These are phyloP conservation scores for Tetranychus truncatus DNA, from an alignment of 2,888 invertebrate genomes.

Conservation along the genomic window DNA sequence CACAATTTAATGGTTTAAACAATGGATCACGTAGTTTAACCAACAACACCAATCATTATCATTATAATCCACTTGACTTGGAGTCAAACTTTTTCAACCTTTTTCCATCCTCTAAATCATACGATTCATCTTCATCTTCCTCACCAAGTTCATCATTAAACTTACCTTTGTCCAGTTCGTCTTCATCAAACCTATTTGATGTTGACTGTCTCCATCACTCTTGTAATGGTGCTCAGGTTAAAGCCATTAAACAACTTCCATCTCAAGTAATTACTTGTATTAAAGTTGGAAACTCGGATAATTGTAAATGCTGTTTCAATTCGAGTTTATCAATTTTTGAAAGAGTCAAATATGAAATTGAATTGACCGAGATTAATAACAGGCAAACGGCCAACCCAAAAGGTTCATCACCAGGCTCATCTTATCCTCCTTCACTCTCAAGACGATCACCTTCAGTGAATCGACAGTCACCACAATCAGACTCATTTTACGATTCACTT, in stretches of 20 bases:
- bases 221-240: not conserved
- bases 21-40: not conserved
- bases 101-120: not conserved
- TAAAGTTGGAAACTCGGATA: not conserved
- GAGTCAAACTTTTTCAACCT: not conserved
- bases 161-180: not conserved
- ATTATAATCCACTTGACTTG: not conserved
- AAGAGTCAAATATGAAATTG: slow-evolving; percentile 6
- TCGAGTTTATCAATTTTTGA: not conserved
- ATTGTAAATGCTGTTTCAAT: slow-evolving; percentile 9
- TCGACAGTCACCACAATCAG: not conserved
- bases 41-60: too few species aligned
- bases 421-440: not conserved
- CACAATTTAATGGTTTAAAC: not conserved
- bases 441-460: not conserved
- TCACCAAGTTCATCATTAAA: not conserved
- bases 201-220: not conserved
- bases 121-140: not conserved
- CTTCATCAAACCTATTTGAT: not conserved
- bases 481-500: not conserved
- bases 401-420: not conserved
- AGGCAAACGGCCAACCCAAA: not conserved
- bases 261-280: not conserved
- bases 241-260: not conserved
- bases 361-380: not conserved